Evolutionary conservation across 2,113 vertebrate genomes (phyloP).

Genomic region (Sardina pilchardus): DNA sequence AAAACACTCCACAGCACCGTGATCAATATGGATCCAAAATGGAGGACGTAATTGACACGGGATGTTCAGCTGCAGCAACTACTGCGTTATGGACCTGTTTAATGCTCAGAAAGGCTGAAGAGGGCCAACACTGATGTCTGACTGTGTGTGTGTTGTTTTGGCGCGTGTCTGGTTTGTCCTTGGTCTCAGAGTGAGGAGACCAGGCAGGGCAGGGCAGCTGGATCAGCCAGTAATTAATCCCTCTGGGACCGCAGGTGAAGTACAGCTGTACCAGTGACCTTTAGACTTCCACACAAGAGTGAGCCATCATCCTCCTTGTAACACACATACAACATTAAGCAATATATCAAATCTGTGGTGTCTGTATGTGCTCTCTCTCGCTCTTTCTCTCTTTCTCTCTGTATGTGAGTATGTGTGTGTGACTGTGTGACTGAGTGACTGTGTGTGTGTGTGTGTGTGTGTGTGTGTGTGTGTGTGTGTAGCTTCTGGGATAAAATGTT

Average conservation of each 20-base stretch:
- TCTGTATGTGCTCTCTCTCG: too few relatives aligned
- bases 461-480: background rate
- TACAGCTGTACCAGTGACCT: slow-evolving; percentile 38
- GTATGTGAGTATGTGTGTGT: background rate
- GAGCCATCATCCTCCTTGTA: background rate
- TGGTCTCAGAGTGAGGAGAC: background rate
- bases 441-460: background rate
- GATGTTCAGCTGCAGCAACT: background rate
- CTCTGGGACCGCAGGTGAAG: slow-evolving; percentile 44
- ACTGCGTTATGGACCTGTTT: background rate
- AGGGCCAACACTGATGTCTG: background rate
- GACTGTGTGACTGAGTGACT: too few relatives aligned
- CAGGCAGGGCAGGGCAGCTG: slow-evolving; percentile 19
- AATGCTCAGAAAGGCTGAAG: background rate
- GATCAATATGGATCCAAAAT: background rate
- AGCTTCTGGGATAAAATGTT: too few relatives aligned
- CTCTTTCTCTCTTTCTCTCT: background rate
- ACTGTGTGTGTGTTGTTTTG: slow-evolving; percentile 22
- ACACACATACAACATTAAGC: background rate
- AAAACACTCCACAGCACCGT: background rate
- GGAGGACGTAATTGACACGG: background rate
- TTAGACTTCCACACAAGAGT: slow-evolving; percentile 16
- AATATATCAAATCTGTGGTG: background rate
- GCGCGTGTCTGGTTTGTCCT: background rate
- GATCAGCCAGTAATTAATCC: slow-evolving; percentile 50